Base-by-base conservation (phyloP, 2,888 invertebrate species). In the Pheosia gnoma region DNA sequence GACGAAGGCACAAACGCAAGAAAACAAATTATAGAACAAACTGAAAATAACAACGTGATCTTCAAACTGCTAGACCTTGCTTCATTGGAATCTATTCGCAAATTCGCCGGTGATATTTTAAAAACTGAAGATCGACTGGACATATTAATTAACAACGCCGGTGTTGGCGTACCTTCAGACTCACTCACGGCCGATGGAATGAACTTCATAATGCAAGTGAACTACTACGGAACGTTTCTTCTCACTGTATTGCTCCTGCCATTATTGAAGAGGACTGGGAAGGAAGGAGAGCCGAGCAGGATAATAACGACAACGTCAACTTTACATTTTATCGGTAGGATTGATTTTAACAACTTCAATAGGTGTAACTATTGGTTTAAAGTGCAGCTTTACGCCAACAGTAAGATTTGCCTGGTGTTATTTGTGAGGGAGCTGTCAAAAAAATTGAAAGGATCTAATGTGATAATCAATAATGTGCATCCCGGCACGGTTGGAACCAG, bases 151-250 rank as follows among this genome's bases (percentile, higher is more conserved):
- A 97, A 98, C 82, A 98, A 98, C 82, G 98, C 98, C 0, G 98
- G 97, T 1, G 96, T 96, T 0, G 95, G 96, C 5, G 13, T 64
- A 3, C 64, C 62, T 8, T 4, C 0, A 5, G 94, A 79, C 1
- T 61, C 60, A 3, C 88, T 94, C 59, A 96, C 96, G 37, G 95
- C 95, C 74, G 98, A 98, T 78, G 97, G 96, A 0, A 86, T 98
- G 61, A 97, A 98, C 82, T 88, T 95, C 67, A 97, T 97, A 7
- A 97, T 98, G 96, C 98, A 97, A 39, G 97, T 98, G 4, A 99
- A 98, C 85, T 97, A 98, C 78, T 97, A 96, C 85, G 98, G 98
- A 0, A 97, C 97, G 37, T 98, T 98, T 83, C 92, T 99, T 38
- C 91, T 99, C 41, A 98, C 98, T 0, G 96, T 98, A 81, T 94